Base-by-base conservation (phyloP, 2,113 vertebrate genomes). In the Caranx melampygus region DNA sequence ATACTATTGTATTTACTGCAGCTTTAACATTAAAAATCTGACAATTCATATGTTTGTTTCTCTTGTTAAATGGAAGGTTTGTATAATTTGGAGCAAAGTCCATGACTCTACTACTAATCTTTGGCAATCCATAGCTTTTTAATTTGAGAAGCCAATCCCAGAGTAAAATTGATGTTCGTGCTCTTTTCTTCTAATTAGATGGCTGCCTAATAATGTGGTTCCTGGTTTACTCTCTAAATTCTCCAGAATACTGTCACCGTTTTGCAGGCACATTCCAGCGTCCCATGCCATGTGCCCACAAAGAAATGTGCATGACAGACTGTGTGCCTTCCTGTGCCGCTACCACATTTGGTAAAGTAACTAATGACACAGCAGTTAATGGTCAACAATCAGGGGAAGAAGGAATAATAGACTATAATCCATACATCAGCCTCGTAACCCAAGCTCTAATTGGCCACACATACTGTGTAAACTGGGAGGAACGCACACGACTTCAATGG, bases 391-490 rank as follows among this genome's bases (percentile, higher is more conserved):
- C 90, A 89, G 82, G 86, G 86, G 70, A 88, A 89, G 88, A 82
- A 78, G 88, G 86, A 92, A 92, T 94, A 90, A 92, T 92, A 89
- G 88, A 89, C 89, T 85, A 84, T 92, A 93, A 94, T 93, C 87
- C 89, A 92, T 89, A 92, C 89, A 89, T 86, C 91, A 89, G 89
- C 81, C 92, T 93, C 88, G 74, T 93, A 93, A 93, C 89, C 86
- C 81, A 61, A 78, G 87, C 85, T 92, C 91, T 95, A 94, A 95
- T 95, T 93, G 94, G 94, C 92, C 93, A 94, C 93, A 93, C 91
- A 93, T 85, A 92, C 90, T 85, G 92, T 85, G 86, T 91, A 91
- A 93, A 89, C 81, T 76, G 57, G 45, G 68, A 85, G 89, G 61
- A 73, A 81, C 35, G 57, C 82, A 59, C 80, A 60, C 34, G 64